A percentile compares a stretch with the other conserved stretches of the same genome.
Conservation (phyloP, 2,113 vertebrate genomes). For the Sapajus apella region DNA sequence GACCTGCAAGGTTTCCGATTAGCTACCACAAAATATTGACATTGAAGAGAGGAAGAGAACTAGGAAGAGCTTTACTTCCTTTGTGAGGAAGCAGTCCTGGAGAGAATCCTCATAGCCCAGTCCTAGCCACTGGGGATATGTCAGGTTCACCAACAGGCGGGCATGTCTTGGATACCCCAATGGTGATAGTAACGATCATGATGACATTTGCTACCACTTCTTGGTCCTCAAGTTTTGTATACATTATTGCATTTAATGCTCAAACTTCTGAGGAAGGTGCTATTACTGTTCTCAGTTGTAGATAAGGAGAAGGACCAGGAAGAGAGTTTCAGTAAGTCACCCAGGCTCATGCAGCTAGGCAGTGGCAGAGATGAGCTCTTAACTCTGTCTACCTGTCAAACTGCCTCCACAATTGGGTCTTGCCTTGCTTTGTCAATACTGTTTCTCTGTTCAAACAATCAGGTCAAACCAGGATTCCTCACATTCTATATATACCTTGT, state of each 20-base stretch:
- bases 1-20: not conserved
- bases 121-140: not conserved
- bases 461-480: not conserved
- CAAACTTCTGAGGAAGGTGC: not conserved
- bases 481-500: no score
- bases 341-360: not conserved
- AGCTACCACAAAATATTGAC: constrained; percentile 21
- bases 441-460: not conserved
- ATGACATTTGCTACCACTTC: not conserved
- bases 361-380: not conserved
- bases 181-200: not conserved
- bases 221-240: not conserved
- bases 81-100: not conserved
- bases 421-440: not conserved
- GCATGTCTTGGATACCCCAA: not conserved
- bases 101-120: not conserved
- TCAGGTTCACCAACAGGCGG: not conserved
- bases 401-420: not conserved
- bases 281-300: not conserved
- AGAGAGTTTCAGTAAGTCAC: not conserved
- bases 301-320: not conserved
- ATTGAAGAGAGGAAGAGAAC: not conserved
- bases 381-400: not conserved
- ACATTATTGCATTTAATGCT: not conserved
- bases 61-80: not conserved